Evolutionary conservation across 2,888 invertebrate species (phyloP).

Genomic region (Drosophila pegasa): DNA sequence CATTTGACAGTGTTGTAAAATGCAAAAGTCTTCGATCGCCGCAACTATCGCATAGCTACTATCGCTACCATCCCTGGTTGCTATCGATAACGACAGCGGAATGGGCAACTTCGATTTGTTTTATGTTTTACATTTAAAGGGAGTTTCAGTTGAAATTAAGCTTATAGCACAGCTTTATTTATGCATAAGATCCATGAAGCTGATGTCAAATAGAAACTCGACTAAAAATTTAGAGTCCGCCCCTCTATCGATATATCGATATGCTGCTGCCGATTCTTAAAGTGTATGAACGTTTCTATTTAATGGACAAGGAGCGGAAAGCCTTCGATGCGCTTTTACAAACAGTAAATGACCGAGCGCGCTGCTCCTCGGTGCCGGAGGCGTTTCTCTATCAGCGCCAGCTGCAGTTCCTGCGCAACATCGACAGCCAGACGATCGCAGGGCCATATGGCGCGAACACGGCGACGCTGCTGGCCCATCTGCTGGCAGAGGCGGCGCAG

Average conservation of each 20-base stretch:
- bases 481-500: conserved; percentile 38
- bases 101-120: not conserved
- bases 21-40: not conserved
- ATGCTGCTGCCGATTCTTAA: not conserved
- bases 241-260: conserved; percentile 29
- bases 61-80: not conserved
- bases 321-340: conserved; percentile 43
- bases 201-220: not conserved
- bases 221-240: not conserved
- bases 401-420: conserved; percentile 42
- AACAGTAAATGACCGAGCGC: conserved; percentile 24
- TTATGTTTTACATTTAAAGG: too few relatives aligned
- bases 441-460: conserved; percentile 31
- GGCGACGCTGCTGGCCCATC: conserved; percentile 39
- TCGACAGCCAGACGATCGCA: conserved; percentile 19
- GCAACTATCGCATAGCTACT: not conserved
- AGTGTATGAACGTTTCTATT: conserved; percentile 14
- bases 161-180: not conserved
- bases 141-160: not conserved
- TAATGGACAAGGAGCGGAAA: conserved; percentile 59
- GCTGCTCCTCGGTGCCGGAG: conserved; percentile 7
- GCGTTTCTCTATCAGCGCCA: conserved; percentile 36
- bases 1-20: not conserved
- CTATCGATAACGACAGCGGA: not conserved
- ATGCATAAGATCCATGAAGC: not conserved